These are phyloP conservation scores for Macrostomum lignano DNA, from an alignment of 1,140 invertebrate species.

Conservation along the genomic window DNA sequence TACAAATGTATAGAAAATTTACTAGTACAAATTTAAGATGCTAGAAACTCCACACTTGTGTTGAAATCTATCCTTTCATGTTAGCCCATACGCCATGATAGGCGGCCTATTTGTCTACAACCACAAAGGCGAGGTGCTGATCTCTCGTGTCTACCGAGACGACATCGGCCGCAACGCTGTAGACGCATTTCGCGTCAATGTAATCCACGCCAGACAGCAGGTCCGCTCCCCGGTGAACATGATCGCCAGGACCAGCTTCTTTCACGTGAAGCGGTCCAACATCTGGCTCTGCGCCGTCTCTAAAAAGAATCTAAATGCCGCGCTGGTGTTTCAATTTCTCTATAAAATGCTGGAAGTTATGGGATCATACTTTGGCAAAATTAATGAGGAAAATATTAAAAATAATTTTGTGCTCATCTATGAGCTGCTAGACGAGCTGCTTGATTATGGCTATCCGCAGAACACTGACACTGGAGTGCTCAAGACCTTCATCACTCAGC, in stretches of 20 bases:
- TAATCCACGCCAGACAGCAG: conserved; percentile 93
- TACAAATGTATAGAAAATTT: too few relatives aligned
- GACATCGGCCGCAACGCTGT: conserved; percentile 89
- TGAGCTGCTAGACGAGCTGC: conserved; percentile 62
- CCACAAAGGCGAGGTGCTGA: conserved; percentile 96
- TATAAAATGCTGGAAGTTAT: conserved; percentile 93
- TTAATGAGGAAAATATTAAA: conserved; percentile 98
- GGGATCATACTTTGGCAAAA: conserved; percentile 97
- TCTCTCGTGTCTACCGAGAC: conserved; percentile 96
- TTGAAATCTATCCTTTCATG: too few relatives aligned
- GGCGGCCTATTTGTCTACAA: conserved; percentile 98
- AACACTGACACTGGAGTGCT: conserved; percentile 95
- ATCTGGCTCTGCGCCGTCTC: conserved; percentile 97
- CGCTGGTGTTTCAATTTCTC: conserved; percentile 98
- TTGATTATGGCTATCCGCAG: conserved; percentile 98
- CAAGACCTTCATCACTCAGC: conserved; percentile 96
- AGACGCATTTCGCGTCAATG: conserved; percentile 93
- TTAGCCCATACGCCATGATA: too few relatives aligned
- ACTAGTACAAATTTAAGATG: too few relatives aligned
- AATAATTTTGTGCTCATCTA: conserved; percentile 99
- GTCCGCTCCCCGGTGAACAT: conserved; percentile 94
- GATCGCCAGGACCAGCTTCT: conserved; percentile 91
- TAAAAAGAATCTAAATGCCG: conserved; percentile 97
- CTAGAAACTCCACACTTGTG: too few relatives aligned
- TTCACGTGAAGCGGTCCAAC: conserved; percentile 83